Base-by-base conservation (phyloP, 2,888 invertebrate genomes). In the Trichopoda pennipes region DNA sequence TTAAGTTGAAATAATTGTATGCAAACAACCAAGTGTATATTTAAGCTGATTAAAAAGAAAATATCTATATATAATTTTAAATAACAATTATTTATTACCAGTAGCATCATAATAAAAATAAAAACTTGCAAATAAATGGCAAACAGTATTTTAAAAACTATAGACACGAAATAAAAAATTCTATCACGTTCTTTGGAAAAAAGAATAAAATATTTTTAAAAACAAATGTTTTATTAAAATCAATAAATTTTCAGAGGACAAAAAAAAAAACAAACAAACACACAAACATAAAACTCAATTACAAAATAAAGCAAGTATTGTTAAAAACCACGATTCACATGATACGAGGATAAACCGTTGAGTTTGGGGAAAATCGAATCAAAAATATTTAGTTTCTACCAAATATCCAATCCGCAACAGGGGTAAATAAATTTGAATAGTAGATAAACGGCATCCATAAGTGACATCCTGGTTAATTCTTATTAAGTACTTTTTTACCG, bases 1-100 rank as follows among this genome's bases (percentile, higher is more conserved):
- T 79, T 79, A 79, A 66, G 35, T 66, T 66, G 53, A 66, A 79
- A 68, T 66, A 51, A 70, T 63, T 69, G 1, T n/a, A 44, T 44
- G 16, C 47, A 49, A 74, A 49, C 47, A n/a, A 64, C 23, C 23
- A 28, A 28, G 28, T 28, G 28, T 28, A 28, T 28, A 28, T 32
- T 73, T 63, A 56, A 58, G 56, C 38, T 58, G 38, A 16, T 58
- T 49, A 42, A 68, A 38, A 55, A 42, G 23, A 19, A 28, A 28
- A 28, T 28, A 28, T 28, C 23, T 16, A n/a, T 21, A 49, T 47
- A 55, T 21, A 47, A 64, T 56, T 56, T 49, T 64, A 56, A 47
- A 74, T 64, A 49, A 64, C n/a, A 56, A 32, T 23, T 56, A 49
- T 56, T 74, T 53, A 64, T 56, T 42, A 16, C 28, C 16, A 51